Conservation (phyloP, 2,888 invertebrate species). For the Coremacera marginata region DNA sequence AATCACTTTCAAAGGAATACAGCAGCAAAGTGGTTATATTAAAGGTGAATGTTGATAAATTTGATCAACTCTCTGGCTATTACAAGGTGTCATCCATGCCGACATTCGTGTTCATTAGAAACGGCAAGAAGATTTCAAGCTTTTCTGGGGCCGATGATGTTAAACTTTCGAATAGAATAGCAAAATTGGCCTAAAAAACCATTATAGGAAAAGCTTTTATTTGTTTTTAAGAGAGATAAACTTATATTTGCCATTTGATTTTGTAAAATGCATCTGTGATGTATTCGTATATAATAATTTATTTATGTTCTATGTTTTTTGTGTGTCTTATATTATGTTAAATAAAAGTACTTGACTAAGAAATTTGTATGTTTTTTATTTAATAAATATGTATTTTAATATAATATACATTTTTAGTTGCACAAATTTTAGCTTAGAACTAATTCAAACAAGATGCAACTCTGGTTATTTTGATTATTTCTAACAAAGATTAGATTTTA, state of each 20-base stretch:
- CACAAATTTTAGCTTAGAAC: no score
- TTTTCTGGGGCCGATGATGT: conserved; percentile 31
- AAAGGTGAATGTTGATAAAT: conserved; percentile 51
- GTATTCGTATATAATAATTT: neutral
- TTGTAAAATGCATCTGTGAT: conserved; percentile 23
- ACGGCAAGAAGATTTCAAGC: conserved; percentile 29
- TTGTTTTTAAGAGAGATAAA: no score
- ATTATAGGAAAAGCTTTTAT: no score
- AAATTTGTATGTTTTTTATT: neutral
- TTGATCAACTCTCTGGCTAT: conserved; percentile 43
- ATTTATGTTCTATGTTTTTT: neutral
- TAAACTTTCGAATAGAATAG: conserved; percentile 19
- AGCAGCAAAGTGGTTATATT: conserved; percentile 42
- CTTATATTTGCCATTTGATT: neutral
- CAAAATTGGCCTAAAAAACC: neutral
- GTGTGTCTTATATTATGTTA: neutral
- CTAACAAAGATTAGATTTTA: no score
- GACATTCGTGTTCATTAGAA: conserved; percentile 34
- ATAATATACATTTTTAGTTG: no score
- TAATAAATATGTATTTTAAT: neutral
- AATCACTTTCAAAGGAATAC: conserved; percentile 40
- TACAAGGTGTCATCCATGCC: conserved; percentile 49
- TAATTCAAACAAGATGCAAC: no score
- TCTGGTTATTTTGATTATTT: no score
- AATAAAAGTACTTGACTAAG: neutral